These are phyloP conservation scores for Psammodynastes pulverulentus DNA, from an alignment of 2,113 vertebrate genomes.

Conservation along the genomic window DNA sequence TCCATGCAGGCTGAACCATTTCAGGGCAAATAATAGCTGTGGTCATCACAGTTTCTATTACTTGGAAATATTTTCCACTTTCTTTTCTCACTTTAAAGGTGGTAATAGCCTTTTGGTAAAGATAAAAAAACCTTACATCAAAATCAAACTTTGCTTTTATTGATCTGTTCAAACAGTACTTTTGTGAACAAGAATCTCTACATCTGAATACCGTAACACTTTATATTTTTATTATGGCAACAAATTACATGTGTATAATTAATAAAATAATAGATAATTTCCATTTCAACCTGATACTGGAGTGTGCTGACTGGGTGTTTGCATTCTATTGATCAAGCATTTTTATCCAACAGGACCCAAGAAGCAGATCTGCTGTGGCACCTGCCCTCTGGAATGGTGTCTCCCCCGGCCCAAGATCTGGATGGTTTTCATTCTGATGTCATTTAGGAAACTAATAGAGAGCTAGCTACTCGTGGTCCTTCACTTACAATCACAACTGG, in stretches of 20 bases:
- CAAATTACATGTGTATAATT: neutral
- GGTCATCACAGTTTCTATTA: neutral
- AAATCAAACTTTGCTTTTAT: neutral
- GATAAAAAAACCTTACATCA: neutral
- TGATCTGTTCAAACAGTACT: neutral
- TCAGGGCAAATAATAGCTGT: neutral
- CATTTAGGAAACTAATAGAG: neutral
- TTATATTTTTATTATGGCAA: neutral
- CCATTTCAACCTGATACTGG: neutral
- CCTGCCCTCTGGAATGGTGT: neutral
- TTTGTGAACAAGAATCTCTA: neutral
- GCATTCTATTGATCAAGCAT: neutral
- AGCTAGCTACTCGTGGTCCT: neutral
- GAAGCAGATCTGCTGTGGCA: neutral
- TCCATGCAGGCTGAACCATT: neutral
- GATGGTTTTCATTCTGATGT: neutral
- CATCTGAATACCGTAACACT: neutral
- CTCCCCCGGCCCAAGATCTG: fast-evolving
- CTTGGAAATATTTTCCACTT: neutral
- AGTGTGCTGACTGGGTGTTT: neutral
- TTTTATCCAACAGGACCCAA: neutral
- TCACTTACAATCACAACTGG: no score
- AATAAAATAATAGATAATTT: neutral
- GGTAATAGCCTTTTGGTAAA: neutral
- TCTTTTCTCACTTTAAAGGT: neutral